Evolutionary conservation across 1,140 invertebrate genomes (phyloP), one percentile per base, ranked within the genome.

Genomic region (Paraescarpia echinospica): DNA sequence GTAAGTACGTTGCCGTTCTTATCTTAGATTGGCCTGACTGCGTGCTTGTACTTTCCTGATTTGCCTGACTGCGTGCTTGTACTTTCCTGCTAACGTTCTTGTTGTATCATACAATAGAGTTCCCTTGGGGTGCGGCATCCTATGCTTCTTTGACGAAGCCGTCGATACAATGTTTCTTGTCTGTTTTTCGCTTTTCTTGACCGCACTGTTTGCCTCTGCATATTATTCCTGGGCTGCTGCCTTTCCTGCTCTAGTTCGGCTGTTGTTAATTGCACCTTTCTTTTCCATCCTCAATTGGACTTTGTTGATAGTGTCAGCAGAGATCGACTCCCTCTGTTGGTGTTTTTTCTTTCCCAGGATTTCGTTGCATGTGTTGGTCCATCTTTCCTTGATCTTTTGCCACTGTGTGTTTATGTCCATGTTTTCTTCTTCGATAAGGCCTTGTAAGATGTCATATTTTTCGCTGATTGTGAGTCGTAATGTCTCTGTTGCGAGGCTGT

Each of bases 171-270:
- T 1, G 9, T 89, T 33, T 31, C 27, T 89, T 89, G 89, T 89
- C 89, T 89, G 89, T 89, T 22, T 89, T 89, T 89, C 22, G 89
- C 89, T 89, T 33, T 89, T 89, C 89, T 91, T 91, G 34, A 91
- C 91, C 31, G 33, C 91, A 14, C 91, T 91, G 91, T 91, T 34
- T 34, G 91, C 91, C 91, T 91, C n/a, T n/a, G n/a, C n/a, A n/a
- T n/a, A n/a, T n/a, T n/a, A n/a, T n/a, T n/a, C n/a, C n/a, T n/a
- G n/a, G n/a, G n/a, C n/a, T n/a, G n/a, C n/a, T n/a, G n/a, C n/a
- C n/a, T n/a, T n/a, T n/a, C n/a, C n/a, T n/a, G n/a, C n/a, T n/a
- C n/a, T n/a, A n/a, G n/a, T n/a, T n/a, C n/a, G n/a, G n/a, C n/a
- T n/a, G n/a, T n/a, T n/a, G n/a, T n/a, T n/a, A n/a, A n/a, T n/a